Evolutionary conservation across 2,888 invertebrate genomes (phyloP).

Genomic region (Pachymerium ferrugineum): DNA sequence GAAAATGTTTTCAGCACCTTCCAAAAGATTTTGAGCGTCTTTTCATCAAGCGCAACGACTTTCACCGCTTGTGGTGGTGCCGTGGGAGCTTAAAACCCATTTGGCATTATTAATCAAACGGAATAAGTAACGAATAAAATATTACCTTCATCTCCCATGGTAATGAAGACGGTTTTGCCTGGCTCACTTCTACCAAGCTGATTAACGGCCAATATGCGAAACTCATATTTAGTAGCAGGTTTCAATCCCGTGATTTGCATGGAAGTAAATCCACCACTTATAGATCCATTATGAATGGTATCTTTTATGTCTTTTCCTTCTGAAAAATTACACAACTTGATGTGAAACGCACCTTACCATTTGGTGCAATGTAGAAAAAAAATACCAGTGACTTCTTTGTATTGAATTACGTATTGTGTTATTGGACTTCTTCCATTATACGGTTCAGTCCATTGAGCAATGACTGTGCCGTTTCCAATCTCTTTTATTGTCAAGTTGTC

Average conservation of each 20-base stretch:
- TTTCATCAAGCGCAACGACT: slow-evolving; percentile 33
- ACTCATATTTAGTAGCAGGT: slow-evolving; percentile 87
- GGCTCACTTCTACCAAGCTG: slow-evolving; percentile 85
- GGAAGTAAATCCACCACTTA: background rate
- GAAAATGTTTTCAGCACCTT: slow-evolving; percentile 44
- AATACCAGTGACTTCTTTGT: slow-evolving; percentile 54
- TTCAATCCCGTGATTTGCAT: slow-evolving; percentile 58
- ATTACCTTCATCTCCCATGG: slow-evolving; percentile 82
- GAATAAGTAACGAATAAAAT: background rate
- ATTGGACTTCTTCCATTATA: slow-evolving; percentile 88
- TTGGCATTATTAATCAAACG: background rate
- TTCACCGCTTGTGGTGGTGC: slow-evolving; percentile 33
- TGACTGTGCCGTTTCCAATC: slow-evolving; percentile 83
- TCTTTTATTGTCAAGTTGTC: slow-evolving; percentile 81
- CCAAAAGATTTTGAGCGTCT: slow-evolving; percentile 35
- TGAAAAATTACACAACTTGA: background rate
- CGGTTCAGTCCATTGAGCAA: slow-evolving; percentile 85
- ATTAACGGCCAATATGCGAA: slow-evolving; percentile 87
- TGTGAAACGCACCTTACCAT: background rate
- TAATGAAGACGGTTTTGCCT: slow-evolving; percentile 86
- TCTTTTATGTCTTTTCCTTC: background rate
- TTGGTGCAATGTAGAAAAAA: background rate
- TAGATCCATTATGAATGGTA: background rate
- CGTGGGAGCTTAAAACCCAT: slow-evolving; percentile 31
- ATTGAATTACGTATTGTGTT: slow-evolving; percentile 81